Percentiles rank a stretch among this genome's conserved stretches.
phyloP scores from a whole-genome alignment of 1,140 invertebrate species.

The Lasioglossum albipes region DNA sequence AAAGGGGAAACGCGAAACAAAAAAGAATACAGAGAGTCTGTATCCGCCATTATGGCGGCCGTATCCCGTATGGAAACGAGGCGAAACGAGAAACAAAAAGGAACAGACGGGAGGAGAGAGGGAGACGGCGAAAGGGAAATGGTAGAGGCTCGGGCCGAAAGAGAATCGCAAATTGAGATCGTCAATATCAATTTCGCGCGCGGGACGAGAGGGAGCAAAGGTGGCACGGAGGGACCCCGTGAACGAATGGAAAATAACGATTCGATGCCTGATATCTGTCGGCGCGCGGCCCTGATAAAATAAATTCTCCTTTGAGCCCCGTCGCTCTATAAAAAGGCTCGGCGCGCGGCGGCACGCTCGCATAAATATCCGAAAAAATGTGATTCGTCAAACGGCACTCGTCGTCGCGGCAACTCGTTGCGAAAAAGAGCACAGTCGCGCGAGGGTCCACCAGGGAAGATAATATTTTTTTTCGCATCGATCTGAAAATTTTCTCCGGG shows the following conservation, averaged over 20 bases:
- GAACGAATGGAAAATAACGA: conserved; percentile 62
- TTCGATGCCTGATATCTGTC: conserved; percentile 60
- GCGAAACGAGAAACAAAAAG: background rate
- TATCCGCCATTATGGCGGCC: conserved; percentile 21
- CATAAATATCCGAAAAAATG: conserved; percentile 49
- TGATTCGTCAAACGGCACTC: conserved; percentile 43
- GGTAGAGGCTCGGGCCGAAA: conserved; percentile 7
- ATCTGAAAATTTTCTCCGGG: background rate
- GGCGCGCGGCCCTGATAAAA: conserved; percentile 58
- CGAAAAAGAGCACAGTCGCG: no score
- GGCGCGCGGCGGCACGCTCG: conserved; percentile 2
- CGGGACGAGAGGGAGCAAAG: conserved; percentile 45
- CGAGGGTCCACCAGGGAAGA: conserved; percentile 5
- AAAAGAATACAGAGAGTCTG: conserved; percentile 20
- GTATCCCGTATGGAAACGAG: background rate
- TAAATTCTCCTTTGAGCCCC: conserved; percentile 46
- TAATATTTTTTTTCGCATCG: conserved; percentile 8
- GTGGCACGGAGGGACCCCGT: conserved; percentile 49
- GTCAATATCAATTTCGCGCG: conserved; percentile 60
- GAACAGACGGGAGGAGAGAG: background rate
- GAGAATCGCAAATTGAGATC: conserved; percentile 62
- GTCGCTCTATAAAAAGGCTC: conserved; percentile 37
- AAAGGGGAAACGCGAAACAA: background rate
- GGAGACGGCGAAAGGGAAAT: background rate
- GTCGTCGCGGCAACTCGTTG: background rate